phyloP scores from a whole-genome alignment of 2,888 invertebrate genomes.

The Lithophane semibrunnea region DNA sequence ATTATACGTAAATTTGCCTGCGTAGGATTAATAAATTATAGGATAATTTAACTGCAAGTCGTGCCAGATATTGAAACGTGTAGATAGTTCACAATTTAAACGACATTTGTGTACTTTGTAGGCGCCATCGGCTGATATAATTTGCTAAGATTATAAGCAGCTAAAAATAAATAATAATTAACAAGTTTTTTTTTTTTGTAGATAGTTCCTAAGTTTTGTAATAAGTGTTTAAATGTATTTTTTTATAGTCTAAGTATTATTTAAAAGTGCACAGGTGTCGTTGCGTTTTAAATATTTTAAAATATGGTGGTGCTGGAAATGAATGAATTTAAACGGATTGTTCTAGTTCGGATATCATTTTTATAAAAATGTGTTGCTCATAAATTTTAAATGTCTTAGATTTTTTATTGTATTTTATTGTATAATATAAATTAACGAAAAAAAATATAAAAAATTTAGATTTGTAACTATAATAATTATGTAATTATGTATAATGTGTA shows the following conservation, averaged over 20 bases:
- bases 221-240: constrained; percentile 6
- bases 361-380: constrained; percentile 47
- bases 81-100: constrained; percentile 33
- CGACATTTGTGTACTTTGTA: constrained; percentile 25
- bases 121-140: not conserved
- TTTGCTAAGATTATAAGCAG: not conserved
- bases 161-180: not conserved
- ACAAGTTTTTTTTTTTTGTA: not conserved
- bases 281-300: constrained; percentile 14
- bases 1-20: constrained; percentile 47
- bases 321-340: constrained; percentile 30
- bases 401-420: constrained; percentile 34
- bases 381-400: constrained; percentile 28
- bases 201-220: not conserved
- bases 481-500: not conserved
- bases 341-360: constrained; percentile 27
- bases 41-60: constrained; percentile 1
- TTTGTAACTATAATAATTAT: constrained; percentile 1
- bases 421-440: constrained; percentile 12
- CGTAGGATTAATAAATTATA: constrained; percentile 26
- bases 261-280: constrained; percentile 8
- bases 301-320: constrained; percentile 30
- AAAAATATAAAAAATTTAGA: not conserved
- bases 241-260: not conserved
- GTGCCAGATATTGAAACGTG: constrained; percentile 28